phyloP scores from a whole-genome alignment of 92 coral and sea anemone genomes.

The Parazoanthus swiftii region DNA sequence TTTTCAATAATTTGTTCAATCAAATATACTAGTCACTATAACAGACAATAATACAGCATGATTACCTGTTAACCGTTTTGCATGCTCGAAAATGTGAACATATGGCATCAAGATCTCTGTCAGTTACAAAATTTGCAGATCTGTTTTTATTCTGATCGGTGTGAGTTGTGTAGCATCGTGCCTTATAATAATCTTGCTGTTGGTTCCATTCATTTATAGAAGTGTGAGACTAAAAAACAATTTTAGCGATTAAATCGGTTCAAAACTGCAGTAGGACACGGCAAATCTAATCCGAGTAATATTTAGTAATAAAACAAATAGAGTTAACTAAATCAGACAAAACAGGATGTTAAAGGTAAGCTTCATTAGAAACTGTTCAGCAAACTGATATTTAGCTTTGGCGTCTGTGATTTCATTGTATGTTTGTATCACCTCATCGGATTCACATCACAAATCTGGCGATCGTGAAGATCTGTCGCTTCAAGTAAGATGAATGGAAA shows the following conservation, averaged over 20 bases:
- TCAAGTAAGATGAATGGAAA: neutral
- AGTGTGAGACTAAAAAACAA: neutral
- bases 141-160: neutral
- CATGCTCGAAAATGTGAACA: neutral
- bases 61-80: neutral
- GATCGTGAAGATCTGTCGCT: conserved; percentile 7
- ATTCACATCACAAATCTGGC: neutral
- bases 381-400: neutral
- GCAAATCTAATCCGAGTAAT: neutral
- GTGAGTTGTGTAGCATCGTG: neutral
- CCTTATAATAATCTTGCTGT: neutral
- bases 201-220: neutral
- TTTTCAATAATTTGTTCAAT: too few relatives aligned
- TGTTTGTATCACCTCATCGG: neutral
- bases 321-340: neutral
- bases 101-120: neutral
- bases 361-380: neutral
- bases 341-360: neutral
- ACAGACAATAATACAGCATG: conserved; percentile 1
- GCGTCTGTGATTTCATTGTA: neutral
- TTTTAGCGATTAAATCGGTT: neutral
- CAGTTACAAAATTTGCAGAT: neutral
- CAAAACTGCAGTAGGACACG: neutral
- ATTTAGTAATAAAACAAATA: neutral
- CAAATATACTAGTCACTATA: neutral